Conservation (phyloP, 2,888 invertebrate species). For the Pyrocoelia pectoralis region DNA sequence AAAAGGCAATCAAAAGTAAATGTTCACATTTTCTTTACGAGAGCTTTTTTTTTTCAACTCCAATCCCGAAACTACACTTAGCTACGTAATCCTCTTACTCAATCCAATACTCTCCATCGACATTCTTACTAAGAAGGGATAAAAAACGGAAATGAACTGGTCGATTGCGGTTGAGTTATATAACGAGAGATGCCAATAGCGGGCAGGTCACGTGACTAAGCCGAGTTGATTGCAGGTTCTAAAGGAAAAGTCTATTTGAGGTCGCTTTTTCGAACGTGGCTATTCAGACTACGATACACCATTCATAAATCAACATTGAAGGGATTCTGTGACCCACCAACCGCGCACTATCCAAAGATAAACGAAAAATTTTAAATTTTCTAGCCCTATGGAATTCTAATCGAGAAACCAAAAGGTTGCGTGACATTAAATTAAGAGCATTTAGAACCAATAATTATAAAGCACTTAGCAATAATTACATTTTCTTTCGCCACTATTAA, state of each 20-base stretch:
- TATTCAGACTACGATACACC: constrained; percentile 32
- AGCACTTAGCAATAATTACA: too few relatives aligned
- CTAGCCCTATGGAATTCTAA: constrained; percentile 12
- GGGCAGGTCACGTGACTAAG: constrained; percentile 37
- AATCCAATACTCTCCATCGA: constrained; percentile 21
- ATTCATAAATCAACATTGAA: constrained; percentile 41
- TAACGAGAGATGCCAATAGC: constrained; percentile 37
- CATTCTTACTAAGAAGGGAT: constrained; percentile 11
- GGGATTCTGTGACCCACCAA: constrained; percentile 29
- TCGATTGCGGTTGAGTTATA: constrained; percentile 38
- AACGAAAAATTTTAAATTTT: constrained; percentile 33
- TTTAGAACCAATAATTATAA: too few relatives aligned
- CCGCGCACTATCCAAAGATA: constrained; percentile 22
- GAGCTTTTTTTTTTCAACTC: constrained; percentile 32
- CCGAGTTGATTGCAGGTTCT: constrained; percentile 35
- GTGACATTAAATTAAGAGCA: too few relatives aligned
- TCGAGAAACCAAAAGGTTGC: background rate
- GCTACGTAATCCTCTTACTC: constrained; percentile 27
- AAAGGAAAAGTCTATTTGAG: constrained; percentile 32
- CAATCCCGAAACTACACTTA: constrained; percentile 32
- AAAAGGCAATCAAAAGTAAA: constrained; percentile 37
- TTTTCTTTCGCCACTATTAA: too few relatives aligned
- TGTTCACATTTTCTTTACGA: constrained; percentile 37
- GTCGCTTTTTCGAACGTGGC: constrained; percentile 39
- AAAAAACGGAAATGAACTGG: constrained; percentile 32